Evolutionary conservation across 2,888 invertebrate species (phyloP), one percentile per base, ranked within the genome.

Genomic region (Pandemis heparana): DNA sequence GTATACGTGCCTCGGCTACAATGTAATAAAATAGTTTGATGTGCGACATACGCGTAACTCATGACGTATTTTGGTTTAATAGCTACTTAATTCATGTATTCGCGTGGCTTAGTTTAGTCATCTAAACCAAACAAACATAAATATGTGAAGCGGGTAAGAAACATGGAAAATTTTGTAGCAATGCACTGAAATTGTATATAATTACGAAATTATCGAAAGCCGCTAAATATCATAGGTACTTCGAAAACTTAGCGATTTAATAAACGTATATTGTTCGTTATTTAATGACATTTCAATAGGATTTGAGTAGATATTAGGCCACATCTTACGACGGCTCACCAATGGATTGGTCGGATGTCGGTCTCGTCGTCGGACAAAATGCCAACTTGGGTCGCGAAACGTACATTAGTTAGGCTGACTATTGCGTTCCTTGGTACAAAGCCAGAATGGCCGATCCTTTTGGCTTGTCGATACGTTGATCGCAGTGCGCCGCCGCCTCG

Each of bases 401-500:
- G 89, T 84, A 89, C 90, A 90, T 91, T 92, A 91, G 92, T 90
- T 89, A 88, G 88, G 86, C 85, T 89, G 85, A 85, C 87, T 84
- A 85, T 87, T 87, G 89, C 94, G 93, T 94, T 93, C 94, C 87
- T 94, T 94, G 94, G 94, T 93, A 92, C 92, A 86, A 85, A 82
- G 94, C 94, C 94, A 94, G 92, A 94, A 93, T 87, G 88, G 86
- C 88, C 89, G 90, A 91, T 92, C 92, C 92, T 93, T 92, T 94
- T 94, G 94, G 94, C 94, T 89, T 92, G 90, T 92, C 89, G 92
- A 91, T 92, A 89, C 86, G 86, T 85, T 86, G 87, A 86, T 89
- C 85, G 86, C 86, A 87, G 88, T 88, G 87, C 89, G 85, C 85
- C 87, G 90, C 84, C 85, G 88, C 87, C 89, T 84, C 85, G 88